These are phyloP conservation scores for Margarornis squamiger DNA, from an alignment of 2,797 vertebrate species.

Conservation along the genomic window DNA sequence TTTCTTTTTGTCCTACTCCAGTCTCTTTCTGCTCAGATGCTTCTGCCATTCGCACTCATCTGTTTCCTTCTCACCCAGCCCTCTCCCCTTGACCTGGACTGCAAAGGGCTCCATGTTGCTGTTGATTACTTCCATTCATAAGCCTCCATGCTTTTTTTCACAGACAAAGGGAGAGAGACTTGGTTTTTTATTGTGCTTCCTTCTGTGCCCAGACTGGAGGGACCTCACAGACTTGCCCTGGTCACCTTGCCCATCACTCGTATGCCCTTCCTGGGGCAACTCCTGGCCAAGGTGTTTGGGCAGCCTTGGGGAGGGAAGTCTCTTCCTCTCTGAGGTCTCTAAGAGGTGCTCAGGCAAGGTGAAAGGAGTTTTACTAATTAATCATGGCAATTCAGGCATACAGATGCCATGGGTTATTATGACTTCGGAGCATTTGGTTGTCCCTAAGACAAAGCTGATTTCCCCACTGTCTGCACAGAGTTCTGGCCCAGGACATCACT, in stretches of 20 bases:
- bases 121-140: neutral
- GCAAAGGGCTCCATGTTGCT: neutral
- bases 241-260: neutral
- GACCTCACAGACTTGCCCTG: neutral
- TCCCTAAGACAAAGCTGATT: neutral
- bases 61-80: neutral
- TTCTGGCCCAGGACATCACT: neutral
- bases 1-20: neutral
- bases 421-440: neutral
- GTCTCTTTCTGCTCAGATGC: neutral
- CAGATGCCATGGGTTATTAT: neutral
- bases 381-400: neutral
- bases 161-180: neutral
- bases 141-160: neutral
- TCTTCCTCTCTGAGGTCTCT: neutral
- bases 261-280: neutral
- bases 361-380: neutral
- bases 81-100: neutral
- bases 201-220: neutral
- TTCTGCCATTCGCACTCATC: fast-evolving
- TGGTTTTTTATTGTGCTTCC: neutral
- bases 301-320: neutral
- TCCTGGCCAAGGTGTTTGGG: neutral
- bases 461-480: neutral
- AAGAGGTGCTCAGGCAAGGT: neutral